Base-by-base conservation (phyloP, 2,888 invertebrate species). In the Alcis repandata region DNA sequence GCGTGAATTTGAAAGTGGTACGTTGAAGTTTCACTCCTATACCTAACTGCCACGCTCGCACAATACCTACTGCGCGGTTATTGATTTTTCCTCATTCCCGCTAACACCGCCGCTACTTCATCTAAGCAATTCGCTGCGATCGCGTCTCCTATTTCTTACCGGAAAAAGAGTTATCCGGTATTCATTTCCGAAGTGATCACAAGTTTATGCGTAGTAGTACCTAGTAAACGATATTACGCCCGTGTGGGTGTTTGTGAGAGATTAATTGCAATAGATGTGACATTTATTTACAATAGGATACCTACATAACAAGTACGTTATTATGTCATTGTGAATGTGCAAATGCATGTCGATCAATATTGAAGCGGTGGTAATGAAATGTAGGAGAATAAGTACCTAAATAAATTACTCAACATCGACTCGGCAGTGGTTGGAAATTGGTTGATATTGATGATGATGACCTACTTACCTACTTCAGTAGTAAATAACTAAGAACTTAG, bases 61-160 rank as follows among this genome's bases (percentile, higher is more conserved):
- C 20, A 13, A 10, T 41, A 19, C 1, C n/a, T n/a, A n/a, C n/a
- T 15, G 32, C 22, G 40, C 40, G 15, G 15, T 27, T 53, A 53
- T 53, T 53, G 53, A 53, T 53, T 53, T 53, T 53, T 22, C 6
- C 4, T 11, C 53, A 27, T n/a, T 2, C 38, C 1, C 32, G 49
- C 13, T 38, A 17, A 40, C 27, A 15, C 22, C n/a, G 38, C n/a
- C 38, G 15, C 51, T 9, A 7, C 38, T 22, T 22, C 27, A 27
- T 48, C 48, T 32, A 32, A 48, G 32, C 1, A 1, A 8, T 8
- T 4, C 45, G 41, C 10, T 10, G 17, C 46, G 9, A 10, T 17
- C 33, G 51, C 36, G 36, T 2, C 19, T 20, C 36, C 13, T 36
- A 13, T 36, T 51, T 7, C 11, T 38, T 38, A 51, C 51, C 6